Base-by-base conservation (phyloP, 2,113 vertebrate genomes). In the Tauraco erythrolophus region DNA sequence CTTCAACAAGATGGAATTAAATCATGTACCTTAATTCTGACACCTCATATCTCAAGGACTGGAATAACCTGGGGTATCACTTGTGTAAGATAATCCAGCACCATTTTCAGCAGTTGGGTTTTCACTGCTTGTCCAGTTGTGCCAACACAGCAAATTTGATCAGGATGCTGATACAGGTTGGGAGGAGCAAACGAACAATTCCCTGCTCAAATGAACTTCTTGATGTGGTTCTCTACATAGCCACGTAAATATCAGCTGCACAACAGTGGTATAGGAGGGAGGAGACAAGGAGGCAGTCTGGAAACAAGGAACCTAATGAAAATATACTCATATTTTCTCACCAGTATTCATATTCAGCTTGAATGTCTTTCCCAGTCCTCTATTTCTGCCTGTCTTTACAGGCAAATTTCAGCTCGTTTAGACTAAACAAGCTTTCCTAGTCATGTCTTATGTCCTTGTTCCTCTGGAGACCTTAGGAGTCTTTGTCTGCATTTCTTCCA, bases 61-160 rank as follows among this genome's bases (percentile, higher is more conserved):
- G 14, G 33, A 75, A 83, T 2, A 92, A 61, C 0, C 0, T 22
- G 6, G 12, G 5, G 1, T 37, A 51, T 41, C 22, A 41, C 7
- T 71, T 60, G 9, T 0, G 6, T 35, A n/a, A 48, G 1, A 71
- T 19, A 83, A 72, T 30, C 30, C 33, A 66, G 33, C 1, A 5
- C 4, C 14, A 33, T 33, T 72, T 89, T 64, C 66, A 53, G 57
- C 39, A 71, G 37, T 0, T 54, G 30, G 14, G 45, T 56, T 88
- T 89, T 78, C 61, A 71, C 39, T 45, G 15, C 11, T 66, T 7
- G 3, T 50, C 58, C 41, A 45, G 7, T 48, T 48, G 30, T n/a
- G 8, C 6, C 19, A 53, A 41, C 22, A 15, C 10, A 70, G 39
- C 6, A 87, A 66, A 71, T 27, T 57, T 4, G 7, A 39, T 69